Percentiles rank a stretch among this genome's conserved stretches.
Conservation (phyloP, 2,888 invertebrate species). For the Ecdyonurus torrentis region DNA sequence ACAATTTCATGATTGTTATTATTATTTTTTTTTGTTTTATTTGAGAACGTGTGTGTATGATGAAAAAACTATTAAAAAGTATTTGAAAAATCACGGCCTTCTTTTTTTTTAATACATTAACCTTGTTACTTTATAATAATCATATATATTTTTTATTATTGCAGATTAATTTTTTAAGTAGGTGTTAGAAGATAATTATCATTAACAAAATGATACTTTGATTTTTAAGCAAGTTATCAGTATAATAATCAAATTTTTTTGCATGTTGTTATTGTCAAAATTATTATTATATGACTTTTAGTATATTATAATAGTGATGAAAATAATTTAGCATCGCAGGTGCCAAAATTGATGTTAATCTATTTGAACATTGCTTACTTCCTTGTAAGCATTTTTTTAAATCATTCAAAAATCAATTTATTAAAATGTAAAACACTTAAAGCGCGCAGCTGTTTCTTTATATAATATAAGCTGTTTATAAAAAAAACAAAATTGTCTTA, state of each 20-base stretch:
- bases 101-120: neutral
- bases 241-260: neutral
- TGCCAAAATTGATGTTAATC: neutral
- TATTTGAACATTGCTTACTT: neutral
- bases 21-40: neutral
- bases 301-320: too few relatives aligned
- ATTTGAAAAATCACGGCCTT: neutral
- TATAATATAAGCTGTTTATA: too few relatives aligned
- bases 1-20: neutral
- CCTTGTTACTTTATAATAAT: neutral
- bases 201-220: neutral
- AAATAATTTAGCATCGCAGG: neutral
- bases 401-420: neutral
- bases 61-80: neutral
- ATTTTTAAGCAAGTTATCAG: neutral
- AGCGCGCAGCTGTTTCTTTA: too few relatives aligned
- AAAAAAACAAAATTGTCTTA: too few relatives aligned
- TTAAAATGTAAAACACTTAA: too few relatives aligned
- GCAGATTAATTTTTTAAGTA: neutral
- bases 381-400: neutral
- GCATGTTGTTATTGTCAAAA: neutral
- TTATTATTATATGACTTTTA: too few relatives aligned
- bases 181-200: neutral
- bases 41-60: neutral
- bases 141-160: neutral